phyloP scores from a whole-genome alignment of 1,140 invertebrate species.

The Drosophila ficusphila region DNA sequence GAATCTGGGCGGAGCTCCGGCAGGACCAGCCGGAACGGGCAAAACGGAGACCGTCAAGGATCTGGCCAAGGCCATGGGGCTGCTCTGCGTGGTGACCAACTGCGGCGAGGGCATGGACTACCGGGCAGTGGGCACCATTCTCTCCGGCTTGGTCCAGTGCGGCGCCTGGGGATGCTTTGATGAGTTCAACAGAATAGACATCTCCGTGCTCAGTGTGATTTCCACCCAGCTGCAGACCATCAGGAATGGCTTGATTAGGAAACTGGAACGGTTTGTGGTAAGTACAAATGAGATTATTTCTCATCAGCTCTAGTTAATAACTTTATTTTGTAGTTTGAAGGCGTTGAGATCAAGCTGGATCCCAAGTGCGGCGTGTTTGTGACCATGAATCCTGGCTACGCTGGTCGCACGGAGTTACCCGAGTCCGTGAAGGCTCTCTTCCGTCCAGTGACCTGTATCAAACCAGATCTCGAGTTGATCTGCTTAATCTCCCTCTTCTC shows the following conservation, averaged over 20 bases:
- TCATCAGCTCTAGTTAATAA: neutral
- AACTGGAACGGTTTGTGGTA: constrained; percentile 90
- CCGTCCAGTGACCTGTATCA: constrained; percentile 94
- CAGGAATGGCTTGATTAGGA: constrained; percentile 90
- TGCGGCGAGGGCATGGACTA: constrained; percentile 97
- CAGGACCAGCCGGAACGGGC: constrained; percentile 90
- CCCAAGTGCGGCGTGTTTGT: constrained; percentile 95
- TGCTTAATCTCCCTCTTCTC: constrained; percentile 96
- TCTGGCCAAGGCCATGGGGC: constrained; percentile 93
- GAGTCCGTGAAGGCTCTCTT: constrained; percentile 96
- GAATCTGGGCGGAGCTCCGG: constrained; percentile 94
- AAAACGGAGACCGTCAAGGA: constrained; percentile 97
- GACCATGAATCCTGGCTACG: constrained; percentile 97
- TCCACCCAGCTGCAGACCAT: constrained; percentile 96
- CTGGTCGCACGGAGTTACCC: constrained; percentile 94
- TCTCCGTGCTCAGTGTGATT: constrained; percentile 95
- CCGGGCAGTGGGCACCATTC: constrained; percentile 92
- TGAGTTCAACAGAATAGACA: constrained; percentile 96
- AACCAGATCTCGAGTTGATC: constrained; percentile 95
- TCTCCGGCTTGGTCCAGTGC: constrained; percentile 90
- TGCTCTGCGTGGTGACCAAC: constrained; percentile 95
- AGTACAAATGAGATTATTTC: constrained; percentile 25
- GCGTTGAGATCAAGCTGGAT: constrained; percentile 92
- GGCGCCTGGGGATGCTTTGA: constrained; percentile 96
- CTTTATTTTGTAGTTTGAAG: constrained; percentile 89